Evolutionary conservation across 2,113 vertebrate species (phyloP), one percentile per base, ranked within the genome.

Genomic region (Terrapene triunguis): DNA sequence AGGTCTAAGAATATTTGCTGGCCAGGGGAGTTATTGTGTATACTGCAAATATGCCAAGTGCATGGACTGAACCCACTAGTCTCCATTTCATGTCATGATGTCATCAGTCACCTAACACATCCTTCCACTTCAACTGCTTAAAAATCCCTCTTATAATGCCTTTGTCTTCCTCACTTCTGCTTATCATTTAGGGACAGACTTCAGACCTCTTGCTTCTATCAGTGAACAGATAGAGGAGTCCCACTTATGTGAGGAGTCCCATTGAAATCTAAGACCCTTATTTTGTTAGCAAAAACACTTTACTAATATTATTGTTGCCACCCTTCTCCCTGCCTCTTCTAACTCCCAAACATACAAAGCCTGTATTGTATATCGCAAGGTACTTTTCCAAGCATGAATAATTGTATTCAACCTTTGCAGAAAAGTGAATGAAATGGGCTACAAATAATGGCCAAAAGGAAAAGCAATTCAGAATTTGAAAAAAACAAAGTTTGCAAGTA

Each of bases 141-240:
- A 74, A 44, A 80, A 76, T 50, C 27, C 82, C 22, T 27, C 1
- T 24, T 78, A 35, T 2, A 72, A 48, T 10, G 32, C 2, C 24
- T 51, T 69, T 4, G 2, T 9, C 21, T 21, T 0, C 0, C 38
- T 38, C 29, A 9, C 5, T 55, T 38, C 29, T 88, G 25, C 44
- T 53, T 54, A 48, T 17, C 92, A 0, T 25, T 54, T 74, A 12
- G 47, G 27, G 29, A 35, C 44, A 42, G 21, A 42, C 83, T 79
- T 32, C 22, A 29, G 27, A 29, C 27, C 12, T 38, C 8, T 72
- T 72, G 32, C 65, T 38, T n/a, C 65, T 72, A 38, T 38, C 17
- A 9, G 32, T 72, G n/a, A 22, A 7, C n/a, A 38, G 35, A 16
- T 38, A 54, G 53, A 54, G 21, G 53, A 54, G 53, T 54, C 53